Evolutionary conservation across 2,113 vertebrate genomes (phyloP).

Genomic region (Centrocercus urophasianus): DNA sequence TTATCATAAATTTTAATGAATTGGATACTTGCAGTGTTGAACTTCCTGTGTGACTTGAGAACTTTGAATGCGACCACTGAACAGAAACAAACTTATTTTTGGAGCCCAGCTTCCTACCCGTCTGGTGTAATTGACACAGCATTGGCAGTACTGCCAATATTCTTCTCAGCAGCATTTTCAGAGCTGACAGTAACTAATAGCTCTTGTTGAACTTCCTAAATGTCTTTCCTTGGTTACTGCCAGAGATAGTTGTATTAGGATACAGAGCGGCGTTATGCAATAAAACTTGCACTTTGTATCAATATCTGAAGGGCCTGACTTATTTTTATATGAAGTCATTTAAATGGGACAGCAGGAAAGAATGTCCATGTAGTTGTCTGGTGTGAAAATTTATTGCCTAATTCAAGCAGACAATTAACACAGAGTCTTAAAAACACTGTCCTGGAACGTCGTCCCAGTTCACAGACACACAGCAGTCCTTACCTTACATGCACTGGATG

Average conservation of each 20-base stretch:
- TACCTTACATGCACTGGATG: background rate
- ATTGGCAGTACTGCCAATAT: slow-evolving; percentile 33
- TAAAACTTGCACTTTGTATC: slow-evolving; percentile 28
- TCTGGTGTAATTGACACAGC: slow-evolving; percentile 28
- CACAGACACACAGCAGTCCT: background rate
- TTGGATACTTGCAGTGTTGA: background rate
- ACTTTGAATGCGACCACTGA: background rate
- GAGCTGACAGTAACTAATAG: slow-evolving; percentile 49
- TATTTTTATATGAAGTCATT: slow-evolving; percentile 3
- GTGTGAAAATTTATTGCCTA: background rate
- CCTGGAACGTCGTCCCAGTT: background rate
- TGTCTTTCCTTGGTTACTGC: slow-evolving; percentile 19
- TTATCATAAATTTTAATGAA: background rate
- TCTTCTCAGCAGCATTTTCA: background rate
- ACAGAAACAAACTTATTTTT: background rate
- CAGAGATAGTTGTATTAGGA: slow-evolving; percentile 17
- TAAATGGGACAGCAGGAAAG: background rate
- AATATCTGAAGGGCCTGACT: background rate
- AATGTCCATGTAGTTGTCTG: background rate
- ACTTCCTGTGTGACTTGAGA: background rate
- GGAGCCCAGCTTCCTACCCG: background rate
- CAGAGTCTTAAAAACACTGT: background rate
- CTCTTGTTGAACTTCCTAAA: slow-evolving; percentile 39
- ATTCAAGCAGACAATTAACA: background rate
- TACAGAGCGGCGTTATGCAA: slow-evolving; percentile 42